Evolutionary conservation across 1,140 invertebrate species (phyloP).

Genomic region (Bradysia coprophila): DNA sequence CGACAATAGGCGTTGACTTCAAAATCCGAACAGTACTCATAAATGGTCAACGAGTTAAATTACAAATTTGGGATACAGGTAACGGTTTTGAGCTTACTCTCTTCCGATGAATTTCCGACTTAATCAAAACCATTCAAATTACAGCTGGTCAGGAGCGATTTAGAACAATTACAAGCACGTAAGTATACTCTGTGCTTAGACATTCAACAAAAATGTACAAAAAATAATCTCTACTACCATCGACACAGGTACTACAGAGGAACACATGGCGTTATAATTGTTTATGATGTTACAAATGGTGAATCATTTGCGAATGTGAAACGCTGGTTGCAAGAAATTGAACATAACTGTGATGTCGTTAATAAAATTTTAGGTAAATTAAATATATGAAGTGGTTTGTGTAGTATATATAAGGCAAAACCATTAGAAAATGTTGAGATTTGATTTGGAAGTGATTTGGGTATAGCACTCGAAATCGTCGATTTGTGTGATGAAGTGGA

Average conservation of each 20-base stretch:
- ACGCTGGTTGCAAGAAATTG: conserved; percentile 94
- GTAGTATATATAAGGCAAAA: too few relatives aligned
- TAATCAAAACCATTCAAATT: conserved; percentile 95
- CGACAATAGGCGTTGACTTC: conserved; percentile 99
- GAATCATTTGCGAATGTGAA: conserved; percentile 99
- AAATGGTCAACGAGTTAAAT: conserved; percentile 86
- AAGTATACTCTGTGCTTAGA: conserved; percentile 10
- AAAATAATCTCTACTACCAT: neutral
- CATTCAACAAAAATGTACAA: neutral
- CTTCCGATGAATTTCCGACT: neutral
- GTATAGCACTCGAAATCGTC: too few relatives aligned
- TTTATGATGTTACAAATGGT: conserved; percentile 97
- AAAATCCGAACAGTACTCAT: conserved; percentile 95
- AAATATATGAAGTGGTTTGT: neutral
- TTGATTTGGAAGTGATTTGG: too few relatives aligned
- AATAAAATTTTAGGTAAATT: conserved; percentile 88
- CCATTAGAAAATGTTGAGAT: too few relatives aligned
- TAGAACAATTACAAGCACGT: conserved; percentile 88
- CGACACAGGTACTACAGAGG: conserved; percentile 81
- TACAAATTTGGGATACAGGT: conserved; percentile 91
- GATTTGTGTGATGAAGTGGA: too few relatives aligned
- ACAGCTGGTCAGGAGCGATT: conserved; percentile 80
- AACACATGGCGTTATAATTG: conserved; percentile 97
- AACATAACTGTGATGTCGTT: conserved; percentile 98
- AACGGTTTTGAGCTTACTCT: neutral